Conservation (phyloP, 2,113 vertebrate species). For the Scomber colias region DNA sequence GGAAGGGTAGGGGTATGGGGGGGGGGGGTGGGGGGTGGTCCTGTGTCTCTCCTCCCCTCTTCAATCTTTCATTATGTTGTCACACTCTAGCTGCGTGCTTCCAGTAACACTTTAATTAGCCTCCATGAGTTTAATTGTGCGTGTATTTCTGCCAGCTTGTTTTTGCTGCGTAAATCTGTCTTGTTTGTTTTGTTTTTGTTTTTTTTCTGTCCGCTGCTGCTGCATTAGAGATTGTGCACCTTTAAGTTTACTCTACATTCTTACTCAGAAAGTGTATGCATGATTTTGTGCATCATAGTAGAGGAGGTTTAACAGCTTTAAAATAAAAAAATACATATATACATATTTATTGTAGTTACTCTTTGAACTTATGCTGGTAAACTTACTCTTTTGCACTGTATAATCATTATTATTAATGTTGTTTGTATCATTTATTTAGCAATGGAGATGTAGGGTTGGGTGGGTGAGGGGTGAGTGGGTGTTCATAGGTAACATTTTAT, state of each 20-base stretch:
- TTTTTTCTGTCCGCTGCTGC: constrained; percentile 19
- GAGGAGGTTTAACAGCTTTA: constrained; percentile 1
- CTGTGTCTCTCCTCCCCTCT: constrained; percentile 77
- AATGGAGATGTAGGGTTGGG: too few relatives aligned
- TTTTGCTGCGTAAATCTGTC: constrained; percentile 77
- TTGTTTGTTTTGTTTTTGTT: constrained; percentile 69
- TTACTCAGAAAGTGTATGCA: constrained; percentile 1
- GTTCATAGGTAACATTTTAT: too few relatives aligned
- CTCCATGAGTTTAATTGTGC: constrained; percentile 81
- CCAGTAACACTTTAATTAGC: constrained; percentile 84
- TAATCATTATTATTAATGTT: too few relatives aligned
- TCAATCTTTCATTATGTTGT: constrained; percentile 88
- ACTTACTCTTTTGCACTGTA: too few relatives aligned
- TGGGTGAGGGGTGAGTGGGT: too few relatives aligned
- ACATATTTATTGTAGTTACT: too few relatives aligned
- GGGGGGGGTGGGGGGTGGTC: constrained; percentile 48
- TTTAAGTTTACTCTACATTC: background rate
- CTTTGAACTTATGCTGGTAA: too few relatives aligned
- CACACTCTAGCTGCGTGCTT: constrained; percentile 82
- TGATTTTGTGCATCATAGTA: background rate
- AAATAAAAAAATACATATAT: background rate
- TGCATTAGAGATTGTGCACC: constrained; percentile 32
- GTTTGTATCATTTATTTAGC: too few relatives aligned
- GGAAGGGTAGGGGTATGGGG: constrained; percentile 32
- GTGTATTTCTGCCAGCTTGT: constrained; percentile 74